phyloP scores from a whole-genome alignment of 2,113 vertebrate species.

The Onychostruthus taczanowskii region DNA sequence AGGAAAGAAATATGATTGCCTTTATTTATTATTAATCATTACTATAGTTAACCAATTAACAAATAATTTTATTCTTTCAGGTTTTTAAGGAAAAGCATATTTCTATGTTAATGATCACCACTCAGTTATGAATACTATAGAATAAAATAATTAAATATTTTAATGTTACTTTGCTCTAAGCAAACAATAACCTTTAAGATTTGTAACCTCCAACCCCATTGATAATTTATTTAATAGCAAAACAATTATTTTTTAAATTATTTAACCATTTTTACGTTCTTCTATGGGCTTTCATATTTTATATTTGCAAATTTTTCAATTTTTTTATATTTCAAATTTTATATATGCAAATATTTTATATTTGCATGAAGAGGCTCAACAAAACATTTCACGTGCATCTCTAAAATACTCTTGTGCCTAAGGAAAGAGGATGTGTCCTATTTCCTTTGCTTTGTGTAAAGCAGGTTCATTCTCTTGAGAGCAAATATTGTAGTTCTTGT shows the following conservation, averaged over 20 bases:
- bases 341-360: no score
- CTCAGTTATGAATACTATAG: background rate
- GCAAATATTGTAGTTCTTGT: background rate
- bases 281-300: background rate
- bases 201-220: background rate
- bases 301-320: no score
- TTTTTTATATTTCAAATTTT: no score
- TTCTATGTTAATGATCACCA: conserved; percentile 16
- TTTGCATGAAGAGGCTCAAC: background rate
- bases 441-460: background rate
- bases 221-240: background rate
- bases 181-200: conserved; percentile 1
- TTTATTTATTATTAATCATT: conserved; percentile 62
- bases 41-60: conserved; percentile 40
- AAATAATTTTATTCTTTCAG: conserved; percentile 37
- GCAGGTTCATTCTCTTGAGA: background rate
- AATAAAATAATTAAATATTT: conserved; percentile 41
- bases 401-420: background rate
- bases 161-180: conserved; percentile 1
- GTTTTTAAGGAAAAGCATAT: background rate
- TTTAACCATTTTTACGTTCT: background rate
- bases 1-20: conserved; percentile 17
- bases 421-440: background rate
- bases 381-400: background rate
- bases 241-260: background rate